phyloP scores from a whole-genome alignment of 2,797 vertebrate genomes.

The Ara ararauna region DNA sequence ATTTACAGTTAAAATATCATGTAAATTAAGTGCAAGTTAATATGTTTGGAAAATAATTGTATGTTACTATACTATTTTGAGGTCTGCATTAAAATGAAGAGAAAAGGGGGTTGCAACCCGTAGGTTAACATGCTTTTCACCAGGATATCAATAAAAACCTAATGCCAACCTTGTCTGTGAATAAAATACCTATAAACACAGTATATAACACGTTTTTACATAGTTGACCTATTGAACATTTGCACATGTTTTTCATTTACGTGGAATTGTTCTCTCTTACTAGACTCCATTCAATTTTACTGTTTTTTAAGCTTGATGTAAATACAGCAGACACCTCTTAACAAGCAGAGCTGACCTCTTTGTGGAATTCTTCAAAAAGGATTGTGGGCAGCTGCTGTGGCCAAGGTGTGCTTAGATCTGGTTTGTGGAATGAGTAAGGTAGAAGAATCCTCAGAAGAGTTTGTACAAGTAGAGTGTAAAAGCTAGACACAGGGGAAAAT shows the following conservation, averaged over 20 bases:
- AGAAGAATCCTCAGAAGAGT: constrained; percentile 15
- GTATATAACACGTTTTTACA: constrained; percentile 71
- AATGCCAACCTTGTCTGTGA: constrained; percentile 55
- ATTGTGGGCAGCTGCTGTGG: constrained; percentile 36
- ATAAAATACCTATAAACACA: constrained; percentile 72
- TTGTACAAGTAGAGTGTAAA: constrained; percentile 13
- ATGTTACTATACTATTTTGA: neutral
- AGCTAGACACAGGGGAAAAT: neutral
- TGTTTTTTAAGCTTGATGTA: constrained; percentile 59
- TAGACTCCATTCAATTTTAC: constrained; percentile 56
- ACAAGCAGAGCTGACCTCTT: constrained; percentile 68
- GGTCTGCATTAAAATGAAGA: neutral
- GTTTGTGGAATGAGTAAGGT: neutral
- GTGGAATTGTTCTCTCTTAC: constrained; percentile 66
- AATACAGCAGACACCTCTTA: constrained; percentile 76
- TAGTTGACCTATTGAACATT: constrained; percentile 72
- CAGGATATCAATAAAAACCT: constrained; percentile 63
- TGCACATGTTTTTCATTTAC: constrained; percentile 77
- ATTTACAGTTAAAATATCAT: neutral
- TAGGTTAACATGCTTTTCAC: constrained; percentile 23
- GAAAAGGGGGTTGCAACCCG: neutral
- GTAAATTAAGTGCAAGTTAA: neutral
- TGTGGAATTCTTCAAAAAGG: constrained; percentile 49
- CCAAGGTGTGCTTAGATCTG: constrained; percentile 6
- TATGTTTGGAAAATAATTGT: neutral